A percentile compares a stretch with the other conserved stretches of the same genome.
Evolutionary conservation across 92 coral and sea anemone genomes (phyloP).

Genomic region (Siderastrea radians): DNA sequence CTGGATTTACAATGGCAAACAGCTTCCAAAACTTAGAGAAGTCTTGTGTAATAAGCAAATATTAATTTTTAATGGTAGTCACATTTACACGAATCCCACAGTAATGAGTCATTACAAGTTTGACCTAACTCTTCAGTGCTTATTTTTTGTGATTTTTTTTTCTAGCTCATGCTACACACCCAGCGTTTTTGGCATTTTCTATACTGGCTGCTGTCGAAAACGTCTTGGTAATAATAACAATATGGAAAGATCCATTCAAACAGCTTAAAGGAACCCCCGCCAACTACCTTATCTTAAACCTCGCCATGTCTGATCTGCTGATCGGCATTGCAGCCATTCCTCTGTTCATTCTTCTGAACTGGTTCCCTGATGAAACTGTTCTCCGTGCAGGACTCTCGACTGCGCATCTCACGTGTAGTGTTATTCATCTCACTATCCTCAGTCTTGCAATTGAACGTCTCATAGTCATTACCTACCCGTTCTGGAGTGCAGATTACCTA

Average conservation of each 20-base stretch:
- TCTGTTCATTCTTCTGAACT: not conserved
- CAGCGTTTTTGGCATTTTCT: not conserved
- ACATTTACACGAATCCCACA: too few relatives aligned
- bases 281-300: constrained; percentile 15
- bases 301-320: constrained; percentile 11
- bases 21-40: too few relatives aligned
- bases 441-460: constrained; percentile 6
- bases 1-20: too few relatives aligned
- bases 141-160: too few relatives aligned
- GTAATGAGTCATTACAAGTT: too few relatives aligned
- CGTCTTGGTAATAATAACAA: not conserved
- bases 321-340: constrained; percentile 4
- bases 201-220: not conserved
- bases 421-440: not conserved
- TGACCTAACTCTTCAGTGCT: too few relatives aligned
- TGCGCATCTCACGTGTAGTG: not conserved
- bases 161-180: too few relatives aligned
- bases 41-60: too few relatives aligned
- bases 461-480: not conserved
- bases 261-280: not conserved
- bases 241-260: constrained; percentile 28
- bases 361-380: not conserved
- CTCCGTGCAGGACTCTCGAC: not conserved
- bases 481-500: not conserved
- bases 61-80: too few relatives aligned